Evolutionary conservation across 1,140 invertebrate species (phyloP).

Genomic region (Lamellibrachia luymesi): DNA sequence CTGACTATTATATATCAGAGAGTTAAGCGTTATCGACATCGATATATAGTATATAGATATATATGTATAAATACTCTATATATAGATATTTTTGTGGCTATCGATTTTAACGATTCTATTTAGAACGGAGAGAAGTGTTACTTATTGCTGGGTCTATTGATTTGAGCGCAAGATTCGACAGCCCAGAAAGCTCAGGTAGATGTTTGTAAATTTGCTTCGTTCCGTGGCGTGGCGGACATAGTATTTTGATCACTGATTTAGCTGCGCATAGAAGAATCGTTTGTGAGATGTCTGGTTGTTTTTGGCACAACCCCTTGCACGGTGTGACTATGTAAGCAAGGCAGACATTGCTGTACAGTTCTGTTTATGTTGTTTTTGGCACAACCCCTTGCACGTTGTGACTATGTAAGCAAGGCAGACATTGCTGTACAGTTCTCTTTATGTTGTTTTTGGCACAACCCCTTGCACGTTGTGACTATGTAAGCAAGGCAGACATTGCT

Average conservation of each 20-base stretch:
- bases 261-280: neutral
- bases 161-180: neutral
- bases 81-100: conserved; percentile 5
- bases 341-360: neutral
- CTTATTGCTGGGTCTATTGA: neutral
- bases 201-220: neutral
- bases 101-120: conserved; percentile 1
- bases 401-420: neutral
- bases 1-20: neutral
- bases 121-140: conserved; percentile 4
- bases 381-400: neutral
- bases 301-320: neutral
- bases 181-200: neutral
- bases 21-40: neutral
- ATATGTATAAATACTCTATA: neutral
- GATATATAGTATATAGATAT: neutral
- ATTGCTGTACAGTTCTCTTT: neutral
- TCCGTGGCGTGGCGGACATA: neutral
- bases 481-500: neutral
- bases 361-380: neutral
- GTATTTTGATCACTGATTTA: neutral
- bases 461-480: neutral
- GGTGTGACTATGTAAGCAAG: neutral
- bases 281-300: neutral
- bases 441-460: neutral